Conservation (phyloP, 2,888 invertebrate species). For the Meiosimyza platycephala region DNA sequence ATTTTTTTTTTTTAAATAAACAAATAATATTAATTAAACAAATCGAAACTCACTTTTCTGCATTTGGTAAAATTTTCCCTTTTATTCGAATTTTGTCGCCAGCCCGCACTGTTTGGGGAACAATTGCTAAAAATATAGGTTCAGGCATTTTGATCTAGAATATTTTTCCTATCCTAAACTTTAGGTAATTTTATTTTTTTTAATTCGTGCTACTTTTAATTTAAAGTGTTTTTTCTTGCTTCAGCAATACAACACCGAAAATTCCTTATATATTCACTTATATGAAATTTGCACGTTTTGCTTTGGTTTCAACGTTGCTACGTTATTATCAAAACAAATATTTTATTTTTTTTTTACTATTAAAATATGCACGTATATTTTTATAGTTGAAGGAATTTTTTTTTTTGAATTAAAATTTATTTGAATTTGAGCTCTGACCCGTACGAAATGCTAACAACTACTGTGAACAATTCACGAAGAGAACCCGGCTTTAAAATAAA, state of each 20-base stretch:
- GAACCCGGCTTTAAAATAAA: conserved; percentile 44
- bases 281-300: background rate
- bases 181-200: background rate
- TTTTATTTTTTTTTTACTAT: background rate
- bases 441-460: conserved; percentile 38
- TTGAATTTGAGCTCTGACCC: conserved; percentile 23
- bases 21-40: too few relatives aligned
- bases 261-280: background rate
- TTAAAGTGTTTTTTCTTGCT: conserved; percentile 23
- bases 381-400: background rate
- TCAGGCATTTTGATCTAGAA: conserved; percentile 50
- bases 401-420: conserved; percentile 17
- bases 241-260: background rate
- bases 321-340: conserved; percentile 20
- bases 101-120: conserved; percentile 53
- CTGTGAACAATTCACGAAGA: conserved; percentile 39
- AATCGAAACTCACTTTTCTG: conserved; percentile 59
- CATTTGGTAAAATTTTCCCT: conserved; percentile 54
- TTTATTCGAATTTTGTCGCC: conserved; percentile 58
- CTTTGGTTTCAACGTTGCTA: conserved; percentile 37
- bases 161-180: background rate
- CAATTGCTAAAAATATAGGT: conserved; percentile 52
- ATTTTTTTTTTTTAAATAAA: too few relatives aligned
- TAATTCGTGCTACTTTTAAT: background rate
- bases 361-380: background rate